Evolutionary conservation across 2,797 vertebrate genomes (phyloP).

Genomic region (Simalia tracyae): DNA sequence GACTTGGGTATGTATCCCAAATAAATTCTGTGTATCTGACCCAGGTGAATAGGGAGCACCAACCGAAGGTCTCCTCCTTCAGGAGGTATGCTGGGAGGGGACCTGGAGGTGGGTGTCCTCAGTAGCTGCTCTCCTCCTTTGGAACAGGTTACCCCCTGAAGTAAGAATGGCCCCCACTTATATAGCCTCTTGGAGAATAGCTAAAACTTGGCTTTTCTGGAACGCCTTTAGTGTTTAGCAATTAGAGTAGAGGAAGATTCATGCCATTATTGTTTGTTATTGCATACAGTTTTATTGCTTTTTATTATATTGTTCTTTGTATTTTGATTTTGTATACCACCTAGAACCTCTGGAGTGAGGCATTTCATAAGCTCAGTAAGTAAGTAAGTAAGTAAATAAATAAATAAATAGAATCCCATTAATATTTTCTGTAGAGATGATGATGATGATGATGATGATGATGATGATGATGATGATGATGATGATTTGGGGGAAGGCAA

Average conservation of each 20-base stretch:
- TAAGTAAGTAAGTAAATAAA: too few relatives aligned
- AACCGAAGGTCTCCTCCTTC: neutral
- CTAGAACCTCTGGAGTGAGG: neutral
- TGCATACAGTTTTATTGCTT: neutral
- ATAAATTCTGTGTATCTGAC: neutral
- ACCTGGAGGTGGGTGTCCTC: neutral
- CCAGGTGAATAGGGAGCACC: neutral
- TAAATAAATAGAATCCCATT: neutral
- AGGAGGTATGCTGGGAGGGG: neutral
- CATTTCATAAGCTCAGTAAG: neutral
- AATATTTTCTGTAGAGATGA: neutral
- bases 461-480: too few relatives aligned
- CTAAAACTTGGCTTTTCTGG: neutral
- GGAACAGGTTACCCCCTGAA: neutral
- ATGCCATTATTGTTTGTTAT: neutral
- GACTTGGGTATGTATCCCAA: neutral
- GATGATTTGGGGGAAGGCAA: neutral
- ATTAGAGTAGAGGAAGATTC: neutral
- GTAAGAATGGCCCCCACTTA: neutral
- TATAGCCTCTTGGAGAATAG: neutral
- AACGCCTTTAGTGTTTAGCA: neutral
- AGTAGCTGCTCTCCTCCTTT: neutral
- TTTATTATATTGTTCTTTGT: neutral
- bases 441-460: too few relatives aligned
- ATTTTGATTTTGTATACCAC: neutral